Percentiles rank a stretch among this genome's conserved stretches.
Evolutionary conservation across 2,797 vertebrate genomes (phyloP).

Genomic region (Dendrocincla tyrannina): DNA sequence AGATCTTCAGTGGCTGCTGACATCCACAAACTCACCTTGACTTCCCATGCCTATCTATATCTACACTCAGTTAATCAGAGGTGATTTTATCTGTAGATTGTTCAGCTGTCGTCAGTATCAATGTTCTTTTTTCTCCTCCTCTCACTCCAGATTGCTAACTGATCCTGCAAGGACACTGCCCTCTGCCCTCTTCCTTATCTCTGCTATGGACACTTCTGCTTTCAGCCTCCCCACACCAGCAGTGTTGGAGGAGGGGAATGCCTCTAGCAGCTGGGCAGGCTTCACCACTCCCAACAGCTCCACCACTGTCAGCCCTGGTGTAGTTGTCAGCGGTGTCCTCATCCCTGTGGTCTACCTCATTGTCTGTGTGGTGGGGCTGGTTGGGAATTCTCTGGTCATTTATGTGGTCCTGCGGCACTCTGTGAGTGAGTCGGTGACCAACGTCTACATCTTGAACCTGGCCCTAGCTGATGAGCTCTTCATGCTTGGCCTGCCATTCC

Average conservation of each 20-base stretch:
- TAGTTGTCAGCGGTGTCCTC: conserved; percentile 85
- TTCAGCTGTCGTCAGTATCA: not conserved
- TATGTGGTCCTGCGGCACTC: conserved; percentile 90
- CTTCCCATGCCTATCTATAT: not conserved
- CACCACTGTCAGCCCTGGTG: not conserved
- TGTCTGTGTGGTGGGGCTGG: conserved; percentile 89
- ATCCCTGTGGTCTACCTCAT: conserved; percentile 89
- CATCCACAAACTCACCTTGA: not conserved
- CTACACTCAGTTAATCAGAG: not conserved
- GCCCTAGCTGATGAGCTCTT: conserved; percentile 95
- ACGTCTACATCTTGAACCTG: conserved; percentile 95
- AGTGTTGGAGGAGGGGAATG: conserved; percentile 54
- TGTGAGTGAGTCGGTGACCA: conserved; percentile 93
- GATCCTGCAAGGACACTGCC: conserved; percentile 30
- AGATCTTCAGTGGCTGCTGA: not conserved
- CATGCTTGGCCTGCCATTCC: conserved; percentile 93
- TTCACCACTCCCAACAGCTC: conserved; percentile 56
- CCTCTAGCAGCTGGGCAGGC: conserved; percentile 60
- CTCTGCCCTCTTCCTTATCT: not conserved
- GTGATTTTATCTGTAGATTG: not conserved
- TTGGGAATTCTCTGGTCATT: conserved; percentile 93
- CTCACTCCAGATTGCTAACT: conserved; percentile 47
- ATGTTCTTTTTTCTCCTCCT: not conserved
- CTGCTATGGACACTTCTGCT: conserved; percentile 70
- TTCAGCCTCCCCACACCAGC: not conserved